These are phyloP conservation scores for Tineola bisselliella DNA, from an alignment of 2,888 invertebrate genomes.

Conservation along the genomic window DNA sequence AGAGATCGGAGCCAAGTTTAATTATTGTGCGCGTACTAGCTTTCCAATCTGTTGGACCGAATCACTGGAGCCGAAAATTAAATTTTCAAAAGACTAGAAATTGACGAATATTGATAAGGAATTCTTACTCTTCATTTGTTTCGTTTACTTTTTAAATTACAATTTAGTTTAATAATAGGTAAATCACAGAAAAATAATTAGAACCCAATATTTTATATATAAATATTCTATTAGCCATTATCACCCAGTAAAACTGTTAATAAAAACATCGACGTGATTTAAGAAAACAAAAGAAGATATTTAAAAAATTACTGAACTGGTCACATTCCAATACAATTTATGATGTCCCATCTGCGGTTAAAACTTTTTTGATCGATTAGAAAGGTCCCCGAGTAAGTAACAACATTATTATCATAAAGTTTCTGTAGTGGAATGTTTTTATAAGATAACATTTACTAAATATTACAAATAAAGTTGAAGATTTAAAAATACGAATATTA, in stretches of 20 bases:
- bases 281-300: no score
- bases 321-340: neutral
- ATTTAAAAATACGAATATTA: no score
- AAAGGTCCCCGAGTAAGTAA: neutral
- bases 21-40: constrained; percentile 19
- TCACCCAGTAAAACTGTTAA: no score
- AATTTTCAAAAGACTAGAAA: constrained; percentile 18
- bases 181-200: no score
- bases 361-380: neutral
- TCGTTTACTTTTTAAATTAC: no score
- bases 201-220: no score
- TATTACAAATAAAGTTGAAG: neutral
- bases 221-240: no score
- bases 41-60: constrained; percentile 14
- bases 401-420: neutral
- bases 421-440: neutral
- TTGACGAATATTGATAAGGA: constrained; percentile 15
- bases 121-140: neutral
- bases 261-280: no score
- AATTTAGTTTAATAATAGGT: no score
- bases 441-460: neutral
- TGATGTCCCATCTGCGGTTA: neutral
- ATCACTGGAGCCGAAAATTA: constrained; percentile 17
- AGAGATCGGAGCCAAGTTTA: constrained; percentile 19
- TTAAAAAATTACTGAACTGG: neutral